Conservation (phyloP, 2,888 invertebrate species). For the Nymphalis polychloros region DNA sequence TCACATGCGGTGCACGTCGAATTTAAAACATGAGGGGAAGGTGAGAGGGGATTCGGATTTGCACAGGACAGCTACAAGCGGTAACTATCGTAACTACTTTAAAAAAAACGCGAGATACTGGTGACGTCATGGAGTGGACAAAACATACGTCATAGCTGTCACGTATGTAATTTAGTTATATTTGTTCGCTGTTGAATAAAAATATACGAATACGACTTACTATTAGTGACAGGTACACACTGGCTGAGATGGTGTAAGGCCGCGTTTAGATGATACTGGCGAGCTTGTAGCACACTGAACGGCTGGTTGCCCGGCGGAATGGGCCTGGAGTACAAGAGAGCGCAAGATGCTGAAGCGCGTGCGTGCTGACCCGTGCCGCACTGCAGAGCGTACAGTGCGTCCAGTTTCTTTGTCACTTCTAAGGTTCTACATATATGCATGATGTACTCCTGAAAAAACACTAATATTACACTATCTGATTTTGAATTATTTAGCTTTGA, state of each 20-base stretch:
- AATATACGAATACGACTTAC: slow-evolving; percentile 48
- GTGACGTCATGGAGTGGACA: too few relatives aligned
- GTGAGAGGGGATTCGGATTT: too few relatives aligned
- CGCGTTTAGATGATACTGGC: slow-evolving; percentile 81
- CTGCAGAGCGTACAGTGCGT: slow-evolving; percentile 89
- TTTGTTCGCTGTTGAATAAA: too few relatives aligned
- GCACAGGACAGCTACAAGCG: too few relatives aligned
- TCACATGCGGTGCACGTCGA: too few relatives aligned
- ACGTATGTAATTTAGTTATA: too few relatives aligned
- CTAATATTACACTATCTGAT: too few relatives aligned
- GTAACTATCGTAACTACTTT: too few relatives aligned
- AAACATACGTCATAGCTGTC: too few relatives aligned
- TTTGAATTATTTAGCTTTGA: too few relatives aligned
- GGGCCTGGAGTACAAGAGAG: slow-evolving; percentile 86
- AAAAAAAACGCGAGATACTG: too few relatives aligned
- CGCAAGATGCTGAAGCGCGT: slow-evolving; percentile 90
- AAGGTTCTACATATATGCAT: slow-evolving; percentile 86
- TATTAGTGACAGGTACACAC: slow-evolving; percentile 58
- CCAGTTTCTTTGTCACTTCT: slow-evolving; percentile 84
- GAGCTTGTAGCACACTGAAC: slow-evolving; percentile 78
- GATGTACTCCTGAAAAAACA: slow-evolving; percentile 80
- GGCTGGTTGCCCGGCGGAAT: slow-evolving; percentile 35
- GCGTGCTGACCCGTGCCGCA: slow-evolving; percentile 87
- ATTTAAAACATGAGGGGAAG: too few relatives aligned
- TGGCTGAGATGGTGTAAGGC: slow-evolving; percentile 86